A percentile compares a stretch with the other conserved stretches of the same genome.
Evolutionary conservation across 2,888 invertebrate species (phyloP).

Genomic region (Stenichneumon culpator): DNA sequence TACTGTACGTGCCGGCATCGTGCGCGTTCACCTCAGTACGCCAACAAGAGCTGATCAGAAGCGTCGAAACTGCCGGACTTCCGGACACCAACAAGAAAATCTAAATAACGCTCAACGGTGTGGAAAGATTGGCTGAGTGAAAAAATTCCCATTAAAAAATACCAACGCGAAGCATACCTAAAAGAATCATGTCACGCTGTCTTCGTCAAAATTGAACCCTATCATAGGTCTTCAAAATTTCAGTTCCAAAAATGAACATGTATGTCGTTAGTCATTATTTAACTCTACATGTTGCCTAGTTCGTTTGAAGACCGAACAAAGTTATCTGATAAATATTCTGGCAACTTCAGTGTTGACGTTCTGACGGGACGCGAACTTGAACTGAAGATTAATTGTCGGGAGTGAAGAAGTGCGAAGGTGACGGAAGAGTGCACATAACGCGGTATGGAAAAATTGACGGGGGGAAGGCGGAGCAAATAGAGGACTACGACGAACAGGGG

Average conservation of each 20-base stretch:
- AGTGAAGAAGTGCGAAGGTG: constrained; percentile 8
- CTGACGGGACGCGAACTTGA: neutral
- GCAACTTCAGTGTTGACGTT: neutral
- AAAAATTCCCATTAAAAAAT: neutral
- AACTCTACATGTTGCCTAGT: too few species aligned
- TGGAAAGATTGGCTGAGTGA: neutral
- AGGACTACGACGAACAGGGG: neutral
- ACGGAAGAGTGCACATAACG: neutral
- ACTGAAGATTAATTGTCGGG: neutral
- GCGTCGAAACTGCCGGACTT: neutral
- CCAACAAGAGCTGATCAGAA: constrained; percentile 44
- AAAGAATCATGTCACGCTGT: neutral
- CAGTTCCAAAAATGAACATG: too few species aligned
- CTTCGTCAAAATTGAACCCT: neutral
- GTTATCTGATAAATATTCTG: neutral
- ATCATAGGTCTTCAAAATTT: neutral
- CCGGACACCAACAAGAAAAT: neutral
- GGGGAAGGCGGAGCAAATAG: neutral
- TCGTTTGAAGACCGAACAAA: too few species aligned
- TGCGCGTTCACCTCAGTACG: constrained; percentile 52
- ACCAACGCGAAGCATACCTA: neutral
- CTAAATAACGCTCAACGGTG: neutral
- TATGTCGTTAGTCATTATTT: too few species aligned
- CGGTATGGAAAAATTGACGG: constrained; percentile 2
- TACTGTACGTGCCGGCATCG: constrained; percentile 71